A percentile compares a stretch with the other conserved stretches of the same genome.
Conservation (phyloP, 2,113 vertebrate species). For the Plectropomus leopardus region DNA sequence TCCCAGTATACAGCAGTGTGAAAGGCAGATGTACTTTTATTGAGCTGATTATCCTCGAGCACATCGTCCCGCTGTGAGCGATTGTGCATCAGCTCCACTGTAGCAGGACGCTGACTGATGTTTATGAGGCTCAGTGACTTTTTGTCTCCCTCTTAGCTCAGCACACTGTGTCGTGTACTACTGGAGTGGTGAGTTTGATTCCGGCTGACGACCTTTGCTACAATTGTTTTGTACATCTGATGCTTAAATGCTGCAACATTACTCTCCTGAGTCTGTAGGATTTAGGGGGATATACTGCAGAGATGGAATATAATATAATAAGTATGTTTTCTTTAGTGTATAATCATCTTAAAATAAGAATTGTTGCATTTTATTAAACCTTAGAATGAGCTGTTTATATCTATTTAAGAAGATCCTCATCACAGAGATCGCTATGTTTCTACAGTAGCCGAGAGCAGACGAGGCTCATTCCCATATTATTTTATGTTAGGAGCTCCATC, state of each 20-base stretch:
- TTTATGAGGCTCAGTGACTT: constrained; percentile 45
- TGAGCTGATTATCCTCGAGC: constrained; percentile 70
- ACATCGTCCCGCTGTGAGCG: constrained; percentile 62
- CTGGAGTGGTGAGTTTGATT: constrained; percentile 3
- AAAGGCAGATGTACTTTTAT: constrained; percentile 74
- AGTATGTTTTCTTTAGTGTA: too few species aligned
- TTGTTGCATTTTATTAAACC: too few species aligned
- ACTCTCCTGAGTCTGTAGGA: too few species aligned
- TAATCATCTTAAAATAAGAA: too few species aligned
- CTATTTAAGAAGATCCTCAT: too few species aligned
- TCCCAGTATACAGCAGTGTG: constrained; percentile 40
- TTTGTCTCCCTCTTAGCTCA: constrained; percentile 35
- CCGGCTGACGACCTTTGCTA: constrained; percentile 4
- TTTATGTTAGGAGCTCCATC: too few species aligned
- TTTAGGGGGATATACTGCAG: too few species aligned
- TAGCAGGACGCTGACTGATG: constrained; percentile 31
- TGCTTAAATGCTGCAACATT: background rate
- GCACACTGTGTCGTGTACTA: constrained; percentile 22
- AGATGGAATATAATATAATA: too few species aligned
- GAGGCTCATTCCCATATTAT: too few species aligned
- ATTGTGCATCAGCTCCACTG: constrained; percentile 51
- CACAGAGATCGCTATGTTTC: too few species aligned
- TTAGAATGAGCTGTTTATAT: too few species aligned
- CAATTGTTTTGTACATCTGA: background rate
- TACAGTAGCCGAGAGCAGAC: too few species aligned